Base-by-base conservation (phyloP, 2,888 invertebrate species). In the Listrodromus nycthemerus region DNA sequence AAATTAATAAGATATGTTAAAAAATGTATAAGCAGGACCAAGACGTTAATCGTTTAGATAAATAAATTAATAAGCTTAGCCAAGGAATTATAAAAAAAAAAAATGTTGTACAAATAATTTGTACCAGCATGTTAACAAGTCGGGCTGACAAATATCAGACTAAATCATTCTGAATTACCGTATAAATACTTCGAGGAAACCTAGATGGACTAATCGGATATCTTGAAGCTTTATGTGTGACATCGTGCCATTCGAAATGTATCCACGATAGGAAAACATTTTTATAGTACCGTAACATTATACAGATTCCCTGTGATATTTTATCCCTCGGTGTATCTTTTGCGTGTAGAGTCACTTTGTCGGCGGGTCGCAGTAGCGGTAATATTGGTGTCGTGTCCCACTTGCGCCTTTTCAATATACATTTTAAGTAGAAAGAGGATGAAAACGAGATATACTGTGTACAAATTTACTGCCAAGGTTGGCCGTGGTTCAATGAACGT, bases 201-300 rank as follows among this genome's bases (percentile, higher is more conserved):
- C 41, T 58, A n/a, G 58, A 24, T 21, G 33, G 45, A 37, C 24
- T n/a, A 6, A 33, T 67, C 30, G 21, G n/a, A 63, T 21, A 37
- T 58, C 7, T 58, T 27, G 21, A 19, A n/a, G 24, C 58, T 19
- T 55, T 16, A 55, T 55, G 27, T 58, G 67, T 77, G 76, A 67
- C 76, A 58, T 27, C 6, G 41, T 67, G 76, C 58, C 76, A 77
- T 58, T 52, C 19, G 45, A 30, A 77, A 77, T 67, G 58, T 30
- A 27, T 75, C 52, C 55, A 21, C 37, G 21, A 66, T 66, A 24
- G 50, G 16, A 33, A 3, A 13, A 58, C 55, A 30, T 16, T 30
- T 45, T 77, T 58, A 77, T 27, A 19, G 67, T 55, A n/a, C 27
- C 7, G 41, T n/a, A 30, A 21, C 41, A 13, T 16, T 33, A 55